Conservation (phyloP, 2,888 invertebrate genomes). For the Rhimphoctona megacephalus region DNA sequence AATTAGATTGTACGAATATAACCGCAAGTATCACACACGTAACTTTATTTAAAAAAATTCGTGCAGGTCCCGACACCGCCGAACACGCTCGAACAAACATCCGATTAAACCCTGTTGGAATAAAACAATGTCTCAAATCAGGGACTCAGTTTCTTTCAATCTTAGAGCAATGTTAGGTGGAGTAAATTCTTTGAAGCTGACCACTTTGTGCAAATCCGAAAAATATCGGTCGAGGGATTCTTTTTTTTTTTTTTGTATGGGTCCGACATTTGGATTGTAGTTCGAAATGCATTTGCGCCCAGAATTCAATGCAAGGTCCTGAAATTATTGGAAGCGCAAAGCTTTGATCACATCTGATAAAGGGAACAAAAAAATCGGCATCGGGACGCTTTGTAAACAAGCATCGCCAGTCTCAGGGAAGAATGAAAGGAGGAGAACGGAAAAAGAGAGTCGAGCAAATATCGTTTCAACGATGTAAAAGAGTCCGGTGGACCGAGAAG, state of each 20-base stretch:
- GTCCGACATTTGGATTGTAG: neutral
- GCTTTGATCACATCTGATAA: neutral
- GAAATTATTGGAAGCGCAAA: slow-evolving; percentile 24
- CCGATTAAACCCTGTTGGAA: slow-evolving; percentile 63
- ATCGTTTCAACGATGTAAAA: slow-evolving; percentile 68
- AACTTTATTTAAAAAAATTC: slow-evolving; percentile 64
- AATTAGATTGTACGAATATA: slow-evolving; percentile 43
- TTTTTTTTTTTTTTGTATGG: neutral
- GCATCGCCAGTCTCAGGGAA: slow-evolving; percentile 17
- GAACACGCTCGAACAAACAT: slow-evolving; percentile 68
- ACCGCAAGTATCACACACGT: slow-evolving; percentile 39
- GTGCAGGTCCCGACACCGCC: slow-evolving; percentile 62
- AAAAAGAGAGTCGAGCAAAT: slow-evolving; percentile 58
- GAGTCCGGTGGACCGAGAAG: slow-evolving; percentile 66
- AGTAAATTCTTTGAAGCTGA: slow-evolving; percentile 37
- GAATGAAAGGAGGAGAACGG: slow-evolving; percentile 13
- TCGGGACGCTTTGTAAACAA: slow-evolving; percentile 40
- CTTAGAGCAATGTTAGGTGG: slow-evolving; percentile 11
- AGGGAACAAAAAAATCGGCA: slow-evolving; percentile 8
- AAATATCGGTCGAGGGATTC: slow-evolving; percentile 15
- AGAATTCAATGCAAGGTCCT: slow-evolving; percentile 11
- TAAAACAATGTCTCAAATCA: slow-evolving; percentile 61
- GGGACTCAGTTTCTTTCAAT: slow-evolving; percentile 28
- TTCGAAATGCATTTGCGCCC: slow-evolving; percentile 1
- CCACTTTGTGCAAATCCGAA: slow-evolving; percentile 41